Base-by-base conservation (phyloP, 2,888 invertebrate genomes). In the Theretra japonica region DNA sequence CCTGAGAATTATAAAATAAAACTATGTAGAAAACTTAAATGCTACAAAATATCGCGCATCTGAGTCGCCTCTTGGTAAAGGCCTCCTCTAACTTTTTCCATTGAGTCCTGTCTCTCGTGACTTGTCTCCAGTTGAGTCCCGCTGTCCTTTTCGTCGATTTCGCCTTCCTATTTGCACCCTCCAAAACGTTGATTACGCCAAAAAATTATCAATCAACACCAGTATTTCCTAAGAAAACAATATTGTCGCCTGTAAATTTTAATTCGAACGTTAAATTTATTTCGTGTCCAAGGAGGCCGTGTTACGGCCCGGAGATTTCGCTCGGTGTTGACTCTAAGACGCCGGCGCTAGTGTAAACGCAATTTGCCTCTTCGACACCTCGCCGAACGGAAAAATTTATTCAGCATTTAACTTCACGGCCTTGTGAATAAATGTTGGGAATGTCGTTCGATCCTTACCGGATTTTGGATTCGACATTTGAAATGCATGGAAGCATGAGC, bases 311-410 rank as follows among this genome's bases (percentile, higher is more conserved):
- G 30, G 59, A 72, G 72, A 77, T 75, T 75, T 76, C 75, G 70
- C 73, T 53, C 68, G 23, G n/a, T 85, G 82, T 86, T 86, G 85
- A 85, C 84, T 81, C 75, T 79, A 74, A 76, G 82, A 80, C 78
- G 80, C 77, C 82, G 76, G 79, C 81, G 82, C 80, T 75, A 75
- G 77, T 73, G 83, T 82, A 85, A 85, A 86, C 85, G 86, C 82
- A 84, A 86, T 86, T 86, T 86, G 82, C 85, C 84, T 86, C 77
- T 79, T 75, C 79, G 77, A 83, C 84, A 84, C 83, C 83, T 85
- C 80, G 75, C 75, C 77, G 77, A 78, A 77, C 78, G 80, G 65
- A 65, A 58, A 81, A 82, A 82, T 82, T 78, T 75, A 76, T 77
- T 80, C 80, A 80, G 80, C 81, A 81, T 82, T 82, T 81, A 79